Evolutionary conservation across 2,888 invertebrate species (phyloP), one percentile per base, ranked within the genome.

Genomic region (Aleiodes alternator): DNA sequence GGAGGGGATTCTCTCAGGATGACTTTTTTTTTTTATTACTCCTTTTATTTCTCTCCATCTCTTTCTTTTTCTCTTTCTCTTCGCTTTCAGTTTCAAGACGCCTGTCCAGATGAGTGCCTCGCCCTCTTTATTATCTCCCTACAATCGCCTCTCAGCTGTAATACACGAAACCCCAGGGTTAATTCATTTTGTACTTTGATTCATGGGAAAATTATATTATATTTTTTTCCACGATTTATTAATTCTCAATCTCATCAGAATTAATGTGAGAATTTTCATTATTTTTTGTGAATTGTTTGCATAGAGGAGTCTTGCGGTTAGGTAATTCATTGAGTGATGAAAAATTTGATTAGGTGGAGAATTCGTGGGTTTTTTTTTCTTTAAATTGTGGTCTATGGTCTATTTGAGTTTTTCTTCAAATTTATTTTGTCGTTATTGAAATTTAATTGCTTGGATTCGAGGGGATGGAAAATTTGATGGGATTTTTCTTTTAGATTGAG

Each of bases 31-130:
- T 11, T n/a, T 59, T 16, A n/a, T 23, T 23, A 1, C 23, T 23
- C 2, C 23, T 23, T 23, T 23, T 23, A 23, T 23, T 23, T 23
- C 23, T 23, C 23, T 23, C 23, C 2, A 1, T 23, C 34, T 59
- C 34, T 59, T 38, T 34, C 34, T 38, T 38, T 38, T 34, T 61
- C 14, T 38, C 31, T 61, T 38, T 34, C n/a, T 12, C 12, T 8
- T 38, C 14, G 61, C 61, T 61, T 61, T 61, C 34, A 38, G 14
- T 61, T 61, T 34, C 61, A 14, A 56, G 56, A 56, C 34, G 61
- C 59, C 59, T 31, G 59, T n/a, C 61, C 61, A 61, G 61, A 34
- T 16, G n/a, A 61, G 38, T 14, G 64, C 64, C 64, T 48, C 64
- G 64, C 64, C 64, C 64, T 64, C 61, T n/a, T 34, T 64, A 16